Evolutionary conservation across 2,888 invertebrate genomes (phyloP), one percentile per base, ranked within the genome.

Genomic region (Eledone cirrhosa): DNA sequence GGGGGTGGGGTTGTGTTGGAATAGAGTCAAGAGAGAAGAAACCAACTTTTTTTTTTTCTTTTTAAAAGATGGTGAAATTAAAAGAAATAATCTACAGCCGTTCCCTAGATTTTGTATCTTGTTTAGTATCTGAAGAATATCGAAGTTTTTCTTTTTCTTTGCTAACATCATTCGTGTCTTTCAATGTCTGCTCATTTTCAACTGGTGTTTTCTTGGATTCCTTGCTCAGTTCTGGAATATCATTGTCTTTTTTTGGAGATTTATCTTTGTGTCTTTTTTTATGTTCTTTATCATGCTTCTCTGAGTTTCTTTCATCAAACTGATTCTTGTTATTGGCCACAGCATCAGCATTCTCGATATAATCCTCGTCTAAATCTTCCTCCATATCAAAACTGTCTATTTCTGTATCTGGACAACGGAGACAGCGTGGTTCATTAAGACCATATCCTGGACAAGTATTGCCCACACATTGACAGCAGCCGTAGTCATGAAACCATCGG

Each of bases 391-490:
- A 33, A 22, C 79, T 80, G n/a, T 79, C 79, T 16, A 80, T 75
- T 14, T 81, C 81, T 0, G 72, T 33, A 16, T 81, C 80, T 1
- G 84, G 84, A 72, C 85, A 86, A 7, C 80, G 77, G n/a, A 80
- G 77, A 78, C 85, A 87, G 75, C 82, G 81, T 33, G 86, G 84
- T 74, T 84, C 82, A 87, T 94, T 87, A 2, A 86, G 82, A 1
- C 97, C 97, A 90, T 96, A 97, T 89, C 95, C 95, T 83, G 96
- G 93, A 89, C 97, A 97, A 75, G 94, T 94, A 82, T 94, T 94
- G 0, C 97, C 97, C 77, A 97, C 94, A 89, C 97, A 97, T 91
- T 97, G 95, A 90, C 97, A 97, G 89, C 97, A 97, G 1, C 97
- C 97, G 76, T 87, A 82, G 88, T 97, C 95, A 90, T 97, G 96